Percentiles rank a stretch among this genome's conserved stretches.
Evolutionary conservation across 2,888 invertebrate species (phyloP).

Genomic region (Macrophya annulata): DNA sequence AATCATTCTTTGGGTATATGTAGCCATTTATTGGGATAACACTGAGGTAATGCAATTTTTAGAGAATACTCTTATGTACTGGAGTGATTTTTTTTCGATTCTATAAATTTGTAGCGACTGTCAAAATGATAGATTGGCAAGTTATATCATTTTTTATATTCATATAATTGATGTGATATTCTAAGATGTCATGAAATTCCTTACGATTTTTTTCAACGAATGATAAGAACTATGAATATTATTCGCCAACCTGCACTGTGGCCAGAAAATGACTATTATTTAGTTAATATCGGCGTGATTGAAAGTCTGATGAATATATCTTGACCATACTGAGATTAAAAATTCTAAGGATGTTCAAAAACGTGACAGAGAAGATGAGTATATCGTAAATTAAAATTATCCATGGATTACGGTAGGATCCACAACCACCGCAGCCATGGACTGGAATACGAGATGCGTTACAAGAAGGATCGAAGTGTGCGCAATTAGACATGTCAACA

Average conservation of each 20-base stretch:
- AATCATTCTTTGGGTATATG: background rate
- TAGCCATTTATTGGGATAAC: background rate
- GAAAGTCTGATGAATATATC: too few species aligned
- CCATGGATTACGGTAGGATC: conserved; percentile 72
- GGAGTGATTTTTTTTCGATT: background rate
- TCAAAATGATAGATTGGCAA: background rate
- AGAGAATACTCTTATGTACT: background rate
- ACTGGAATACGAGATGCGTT: conserved; percentile 77
- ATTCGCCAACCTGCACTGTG: background rate
- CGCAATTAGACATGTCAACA: conserved; percentile 55
- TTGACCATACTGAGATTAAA: background rate
- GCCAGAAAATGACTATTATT: background rate
- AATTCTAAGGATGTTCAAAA: background rate
- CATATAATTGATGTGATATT: background rate
- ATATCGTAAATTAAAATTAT: background rate
- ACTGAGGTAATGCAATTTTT: background rate
- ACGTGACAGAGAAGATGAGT: background rate
- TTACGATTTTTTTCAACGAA: background rate
- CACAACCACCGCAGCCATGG: conserved; percentile 79
- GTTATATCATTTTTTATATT: background rate
- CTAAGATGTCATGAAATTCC: background rate
- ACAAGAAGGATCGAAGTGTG: conserved; percentile 73
- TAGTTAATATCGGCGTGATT: background rate
- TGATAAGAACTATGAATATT: background rate
- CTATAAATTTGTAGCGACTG: background rate